phyloP scores from a whole-genome alignment of 2,113 vertebrate genomes.

The Bolborhynchus lineola region DNA sequence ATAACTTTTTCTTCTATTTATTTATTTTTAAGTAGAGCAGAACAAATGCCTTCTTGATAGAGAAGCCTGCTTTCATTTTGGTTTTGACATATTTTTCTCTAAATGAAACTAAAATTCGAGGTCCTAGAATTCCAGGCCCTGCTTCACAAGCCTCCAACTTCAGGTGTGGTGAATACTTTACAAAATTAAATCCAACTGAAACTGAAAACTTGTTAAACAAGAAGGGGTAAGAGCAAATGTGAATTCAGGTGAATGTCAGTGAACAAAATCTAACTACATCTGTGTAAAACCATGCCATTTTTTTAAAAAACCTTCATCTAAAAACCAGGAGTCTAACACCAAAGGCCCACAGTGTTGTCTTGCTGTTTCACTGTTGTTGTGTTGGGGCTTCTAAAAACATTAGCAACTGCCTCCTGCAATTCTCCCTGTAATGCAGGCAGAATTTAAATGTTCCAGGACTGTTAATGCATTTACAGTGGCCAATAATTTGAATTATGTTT shows the following conservation, averaged over 20 bases:
- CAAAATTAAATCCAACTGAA: neutral
- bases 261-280: neutral
- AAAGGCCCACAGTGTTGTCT: neutral
- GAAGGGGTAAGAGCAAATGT: neutral
- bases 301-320: neutral
- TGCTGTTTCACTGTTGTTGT: neutral
- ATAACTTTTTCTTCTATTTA: neutral
- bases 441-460: neutral
- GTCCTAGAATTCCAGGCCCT: neutral
- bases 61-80: neutral
- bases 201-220: neutral
- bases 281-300: neutral
- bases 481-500: slow-evolving; percentile 13
- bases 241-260: neutral
- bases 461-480: neutral
- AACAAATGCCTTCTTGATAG: neutral
- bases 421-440: neutral
- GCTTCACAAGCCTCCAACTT: neutral
- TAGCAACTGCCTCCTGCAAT: neutral
- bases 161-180: neutral
- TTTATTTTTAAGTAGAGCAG: neutral
- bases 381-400: neutral
- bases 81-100: neutral
- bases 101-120: neutral
- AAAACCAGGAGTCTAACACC: neutral